Evolutionary conservation across 2,113 vertebrate genomes (phyloP).

Genomic region (Enhydra lutris): DNA sequence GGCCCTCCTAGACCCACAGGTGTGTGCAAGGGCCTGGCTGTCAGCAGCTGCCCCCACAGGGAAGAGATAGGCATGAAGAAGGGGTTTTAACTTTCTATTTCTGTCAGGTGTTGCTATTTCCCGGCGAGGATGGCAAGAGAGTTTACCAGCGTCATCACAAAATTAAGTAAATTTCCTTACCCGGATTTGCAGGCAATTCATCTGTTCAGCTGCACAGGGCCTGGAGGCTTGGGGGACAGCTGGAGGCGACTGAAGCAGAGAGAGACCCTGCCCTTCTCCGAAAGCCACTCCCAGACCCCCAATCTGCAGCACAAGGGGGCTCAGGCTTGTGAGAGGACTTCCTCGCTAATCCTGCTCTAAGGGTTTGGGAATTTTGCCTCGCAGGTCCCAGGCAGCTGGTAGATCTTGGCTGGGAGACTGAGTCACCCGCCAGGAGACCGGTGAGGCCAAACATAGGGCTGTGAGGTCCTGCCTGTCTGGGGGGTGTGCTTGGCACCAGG

Average conservation of each 20-base stretch:
- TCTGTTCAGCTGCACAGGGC: neutral
- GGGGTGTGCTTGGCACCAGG: neutral
- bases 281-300: rapidly evolving
- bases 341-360: neutral
- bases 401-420: neutral
- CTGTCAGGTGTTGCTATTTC: neutral
- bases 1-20: rapidly evolving
- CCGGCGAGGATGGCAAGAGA: neutral
- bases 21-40: neutral
- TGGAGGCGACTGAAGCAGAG: neutral
- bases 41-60: neutral
- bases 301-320: neutral
- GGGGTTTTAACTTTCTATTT: rapidly evolving
- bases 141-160: neutral
- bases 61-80: too few relatives aligned
- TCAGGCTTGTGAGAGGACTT: rapidly evolving
- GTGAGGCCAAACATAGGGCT: neutral
- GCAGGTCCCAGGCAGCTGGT: neutral
- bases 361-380: neutral
- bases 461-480: rapidly evolving
- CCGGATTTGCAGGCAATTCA: neutral
- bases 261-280: neutral
- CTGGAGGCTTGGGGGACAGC: neutral
- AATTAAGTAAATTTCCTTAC: neutral
- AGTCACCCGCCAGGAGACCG: neutral